phyloP scores from a whole-genome alignment of 1,140 invertebrate species.

The Philaenus spumarius region DNA sequence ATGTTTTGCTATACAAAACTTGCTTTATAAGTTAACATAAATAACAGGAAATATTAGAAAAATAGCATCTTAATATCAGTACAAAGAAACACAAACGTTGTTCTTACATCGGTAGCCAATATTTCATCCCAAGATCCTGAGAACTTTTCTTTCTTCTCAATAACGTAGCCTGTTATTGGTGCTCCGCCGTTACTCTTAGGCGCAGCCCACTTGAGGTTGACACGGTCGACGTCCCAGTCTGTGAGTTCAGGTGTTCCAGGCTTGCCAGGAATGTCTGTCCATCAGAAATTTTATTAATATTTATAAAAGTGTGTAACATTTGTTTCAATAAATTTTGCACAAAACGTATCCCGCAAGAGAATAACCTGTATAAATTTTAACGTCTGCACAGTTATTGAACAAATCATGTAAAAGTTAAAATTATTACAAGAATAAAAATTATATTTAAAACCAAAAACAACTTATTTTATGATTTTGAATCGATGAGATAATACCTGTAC shows the following conservation, averaged over 20 bases:
- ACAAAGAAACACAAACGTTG: neutral
- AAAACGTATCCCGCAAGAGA: no score
- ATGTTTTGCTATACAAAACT: neutral
- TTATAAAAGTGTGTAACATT: no score
- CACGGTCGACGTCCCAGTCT: conserved; percentile 90
- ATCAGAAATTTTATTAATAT: no score
- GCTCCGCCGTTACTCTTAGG: conserved; percentile 88
- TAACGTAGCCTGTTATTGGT: conserved; percentile 90
- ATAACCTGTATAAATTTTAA: no score
- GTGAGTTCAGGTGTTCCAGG: conserved; percentile 81
- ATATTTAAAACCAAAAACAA: no score
- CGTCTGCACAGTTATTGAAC: no score
- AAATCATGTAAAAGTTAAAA: no score
- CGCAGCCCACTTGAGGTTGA: conserved; percentile 88
- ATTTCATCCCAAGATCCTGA: conserved; percentile 84
- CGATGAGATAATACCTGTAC: no score
- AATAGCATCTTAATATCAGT: neutral
- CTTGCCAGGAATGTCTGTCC: conserved; percentile 71
- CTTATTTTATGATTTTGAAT: no score
- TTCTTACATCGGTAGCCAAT: conserved; percentile 60
- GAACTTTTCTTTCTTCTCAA: conserved; percentile 95
- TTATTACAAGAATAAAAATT: no score
- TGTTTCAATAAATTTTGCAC: no score
- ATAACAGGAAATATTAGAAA: neutral
- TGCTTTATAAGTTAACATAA: no score